These are phyloP conservation scores for Limenitis camilla DNA, from an alignment of 2,888 invertebrate species.

Conservation along the genomic window DNA sequence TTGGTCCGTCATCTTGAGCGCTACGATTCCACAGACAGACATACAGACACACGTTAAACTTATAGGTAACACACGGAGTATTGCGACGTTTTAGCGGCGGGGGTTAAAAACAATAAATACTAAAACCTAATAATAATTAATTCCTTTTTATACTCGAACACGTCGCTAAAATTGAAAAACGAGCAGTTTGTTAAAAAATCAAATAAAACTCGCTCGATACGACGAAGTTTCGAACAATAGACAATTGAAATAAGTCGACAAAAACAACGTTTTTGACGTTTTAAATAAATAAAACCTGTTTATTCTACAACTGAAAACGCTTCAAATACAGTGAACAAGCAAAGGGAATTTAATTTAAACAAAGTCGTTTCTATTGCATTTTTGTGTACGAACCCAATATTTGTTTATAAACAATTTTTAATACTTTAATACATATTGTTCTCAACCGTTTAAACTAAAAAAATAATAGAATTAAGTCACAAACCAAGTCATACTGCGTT, in stretches of 20 bases:
- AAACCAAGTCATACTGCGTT: too few species aligned
- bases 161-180: background rate
- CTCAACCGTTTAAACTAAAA: too few species aligned
- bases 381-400: constrained; percentile 1
- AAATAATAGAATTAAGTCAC: too few species aligned
- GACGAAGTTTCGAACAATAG: constrained; percentile 25
- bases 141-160: background rate
- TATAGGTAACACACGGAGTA: too few species aligned
- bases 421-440: too few species aligned
- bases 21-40: too few species aligned
- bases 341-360: constrained; percentile 48
- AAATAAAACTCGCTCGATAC: constrained; percentile 21
- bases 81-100: too few species aligned
- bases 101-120: too few species aligned
- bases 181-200: constrained; percentile 19
- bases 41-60: too few species aligned
- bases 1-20: too few species aligned
- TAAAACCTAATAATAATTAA: background rate
- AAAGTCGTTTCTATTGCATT: constrained; percentile 34
- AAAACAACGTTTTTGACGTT: constrained; percentile 26
- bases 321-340: constrained; percentile 37
- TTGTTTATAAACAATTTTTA: too few species aligned
- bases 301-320: constrained; percentile 31
- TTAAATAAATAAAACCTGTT: constrained; percentile 36
- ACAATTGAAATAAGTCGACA: constrained; percentile 29